These are phyloP conservation scores for Mesocricetus auratus DNA, from an alignment of 2,113 vertebrate species.

Conservation along the genomic window DNA sequence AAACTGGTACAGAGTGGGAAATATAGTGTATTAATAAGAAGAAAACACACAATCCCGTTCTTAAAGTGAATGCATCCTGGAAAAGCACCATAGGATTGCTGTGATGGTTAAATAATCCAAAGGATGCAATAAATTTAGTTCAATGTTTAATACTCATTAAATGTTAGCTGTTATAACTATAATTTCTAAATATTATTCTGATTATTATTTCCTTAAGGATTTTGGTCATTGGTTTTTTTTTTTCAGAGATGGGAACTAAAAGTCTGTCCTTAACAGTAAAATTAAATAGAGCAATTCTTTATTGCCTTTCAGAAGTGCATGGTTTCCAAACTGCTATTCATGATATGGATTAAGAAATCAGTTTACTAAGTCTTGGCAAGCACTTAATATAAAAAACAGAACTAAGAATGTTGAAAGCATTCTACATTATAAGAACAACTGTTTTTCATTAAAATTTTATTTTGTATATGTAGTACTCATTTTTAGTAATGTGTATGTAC, in stretches of 20 bases:
- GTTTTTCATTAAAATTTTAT: constrained; percentile 22
- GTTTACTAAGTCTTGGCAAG: background rate
- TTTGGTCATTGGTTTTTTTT: background rate
- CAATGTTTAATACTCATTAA: background rate
- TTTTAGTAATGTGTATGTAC: background rate
- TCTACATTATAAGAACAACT: background rate
- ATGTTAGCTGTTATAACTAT: background rate
- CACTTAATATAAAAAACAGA: constrained; percentile 43
- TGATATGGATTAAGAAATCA: background rate
- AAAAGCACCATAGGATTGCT: background rate
- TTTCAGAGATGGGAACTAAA: constrained; percentile 24
- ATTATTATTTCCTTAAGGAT: constrained; percentile 28
- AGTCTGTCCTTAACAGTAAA: background rate
- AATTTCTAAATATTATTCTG: background rate
- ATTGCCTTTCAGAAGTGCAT: background rate
- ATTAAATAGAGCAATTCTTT: background rate
- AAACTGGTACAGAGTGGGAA: background rate
- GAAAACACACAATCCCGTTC: background rate
- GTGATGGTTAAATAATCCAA: background rate
- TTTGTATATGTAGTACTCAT: background rate
- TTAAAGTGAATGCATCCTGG: background rate
- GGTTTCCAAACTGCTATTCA: background rate
- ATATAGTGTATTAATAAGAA: background rate
- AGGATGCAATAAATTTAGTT: background rate
- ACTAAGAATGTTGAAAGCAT: background rate